A percentile compares a stretch with the other conserved stretches of the same genome.
These are phyloP conservation scores for Troilus luridus DNA, from an alignment of 2,888 invertebrate species.

Conservation along the genomic window DNA sequence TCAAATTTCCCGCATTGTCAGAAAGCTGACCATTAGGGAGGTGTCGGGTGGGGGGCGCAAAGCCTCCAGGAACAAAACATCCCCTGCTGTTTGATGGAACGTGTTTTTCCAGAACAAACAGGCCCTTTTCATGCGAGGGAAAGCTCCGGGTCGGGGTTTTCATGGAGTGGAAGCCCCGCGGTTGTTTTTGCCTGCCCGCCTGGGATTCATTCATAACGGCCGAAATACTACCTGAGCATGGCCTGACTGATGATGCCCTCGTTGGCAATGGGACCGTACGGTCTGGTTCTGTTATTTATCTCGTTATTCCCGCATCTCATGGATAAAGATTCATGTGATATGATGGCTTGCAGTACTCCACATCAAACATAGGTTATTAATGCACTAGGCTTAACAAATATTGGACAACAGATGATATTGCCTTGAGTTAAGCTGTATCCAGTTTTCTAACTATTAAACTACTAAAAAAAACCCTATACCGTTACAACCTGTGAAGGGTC, in stretches of 20 bases:
- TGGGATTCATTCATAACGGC: slow-evolving; percentile 24
- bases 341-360: background rate
- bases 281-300: background rate
- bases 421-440: too few relatives aligned
- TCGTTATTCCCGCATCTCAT: background rate
- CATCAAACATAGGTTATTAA: background rate
- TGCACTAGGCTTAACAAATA: background rate
- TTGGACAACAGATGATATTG: too few relatives aligned
- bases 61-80: background rate
- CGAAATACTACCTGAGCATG: background rate
- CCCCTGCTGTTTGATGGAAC: slow-evolving; percentile 25
- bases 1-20: slow-evolving; percentile 9
- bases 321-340: background rate
- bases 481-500: too few relatives aligned
- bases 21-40: background rate
- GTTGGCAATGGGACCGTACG: background rate
- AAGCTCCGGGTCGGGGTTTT: slow-evolving; percentile 16
- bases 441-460: too few relatives aligned
- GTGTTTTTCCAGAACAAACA: slow-evolving; percentile 28
- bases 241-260: slow-evolving; percentile 26
- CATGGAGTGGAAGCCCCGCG: background rate
- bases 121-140: background rate
- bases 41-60: background rate
- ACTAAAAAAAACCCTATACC: too few relatives aligned
- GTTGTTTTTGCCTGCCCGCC: slow-evolving; percentile 14